These are phyloP conservation scores for Himalopsyche anomala DNA, from an alignment of 2,888 invertebrate genomes.

Conservation along the genomic window DNA sequence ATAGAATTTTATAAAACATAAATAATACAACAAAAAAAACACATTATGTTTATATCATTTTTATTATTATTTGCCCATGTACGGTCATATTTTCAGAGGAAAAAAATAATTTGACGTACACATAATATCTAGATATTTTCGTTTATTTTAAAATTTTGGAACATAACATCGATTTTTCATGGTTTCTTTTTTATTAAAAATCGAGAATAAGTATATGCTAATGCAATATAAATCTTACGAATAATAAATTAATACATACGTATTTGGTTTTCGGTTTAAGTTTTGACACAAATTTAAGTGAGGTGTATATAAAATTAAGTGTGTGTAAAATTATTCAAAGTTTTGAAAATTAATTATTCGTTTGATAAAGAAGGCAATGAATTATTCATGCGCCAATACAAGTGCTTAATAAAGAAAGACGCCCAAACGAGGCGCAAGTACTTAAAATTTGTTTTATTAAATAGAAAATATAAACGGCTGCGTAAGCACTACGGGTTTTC, in stretches of 20 bases:
- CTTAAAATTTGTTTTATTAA: slow-evolving; percentile 5
- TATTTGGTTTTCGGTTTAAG: not conserved
- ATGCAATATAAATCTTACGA: no score
- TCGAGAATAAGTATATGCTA: no score
- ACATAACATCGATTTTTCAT: no score
- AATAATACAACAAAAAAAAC: no score
- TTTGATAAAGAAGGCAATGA: slow-evolving; percentile 19
- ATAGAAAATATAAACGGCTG: not conserved
- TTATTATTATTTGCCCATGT: no score
- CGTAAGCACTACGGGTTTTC: not conserved
- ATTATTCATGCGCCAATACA: slow-evolving; percentile 16
- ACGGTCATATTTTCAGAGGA: no score
- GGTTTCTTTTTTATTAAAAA: no score
- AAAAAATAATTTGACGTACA: no score
- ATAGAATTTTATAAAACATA: no score
- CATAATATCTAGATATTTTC: no score
- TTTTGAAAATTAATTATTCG: slow-evolving; percentile 23
- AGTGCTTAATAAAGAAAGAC: slow-evolving; percentile 4
- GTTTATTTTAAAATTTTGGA: no score
- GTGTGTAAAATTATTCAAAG: slow-evolving; percentile 31
- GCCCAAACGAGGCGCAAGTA: not conserved
- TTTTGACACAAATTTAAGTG: not conserved
- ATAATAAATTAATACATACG: not conserved
- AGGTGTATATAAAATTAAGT: not conserved
- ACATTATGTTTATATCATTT: no score